Evolutionary conservation across 1,140 invertebrate species (phyloP).

Genomic region (Oncopeltus fasciatus): DNA sequence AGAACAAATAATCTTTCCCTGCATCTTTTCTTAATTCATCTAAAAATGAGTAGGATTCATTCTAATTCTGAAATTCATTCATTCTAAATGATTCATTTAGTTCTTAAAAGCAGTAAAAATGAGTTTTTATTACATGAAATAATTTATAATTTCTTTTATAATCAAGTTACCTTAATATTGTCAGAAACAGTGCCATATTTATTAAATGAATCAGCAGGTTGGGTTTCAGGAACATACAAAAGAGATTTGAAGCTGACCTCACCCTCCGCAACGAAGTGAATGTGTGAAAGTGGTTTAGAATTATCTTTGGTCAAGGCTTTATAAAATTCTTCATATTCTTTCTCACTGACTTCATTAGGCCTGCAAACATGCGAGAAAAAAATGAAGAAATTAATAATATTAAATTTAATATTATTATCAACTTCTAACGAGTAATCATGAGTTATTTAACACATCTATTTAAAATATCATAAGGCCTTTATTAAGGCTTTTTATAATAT

Average conservation of each 20-base stretch:
- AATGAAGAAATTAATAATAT: background rate
- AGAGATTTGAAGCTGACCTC: slow-evolving; percentile 97
- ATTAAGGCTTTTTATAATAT: no score
- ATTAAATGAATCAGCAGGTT: slow-evolving; percentile 87
- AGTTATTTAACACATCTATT: no score
- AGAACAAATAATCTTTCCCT: no score
- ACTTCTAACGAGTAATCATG: background rate
- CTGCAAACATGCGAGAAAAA: slow-evolving; percentile 28
- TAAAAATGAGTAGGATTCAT: no score
- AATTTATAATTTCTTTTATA: no score
- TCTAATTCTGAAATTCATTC: background rate
- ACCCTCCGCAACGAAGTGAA: slow-evolving; percentile 96
- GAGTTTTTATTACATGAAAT: no score
- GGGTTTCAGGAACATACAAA: slow-evolving; percentile 77
- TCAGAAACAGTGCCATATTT: slow-evolving; percentile 87
- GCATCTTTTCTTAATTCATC: no score
- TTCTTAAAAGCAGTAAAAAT: no score
- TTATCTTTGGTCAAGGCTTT: slow-evolving; percentile 83
- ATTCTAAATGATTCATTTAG: no score
- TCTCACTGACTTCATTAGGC: slow-evolving; percentile 66
- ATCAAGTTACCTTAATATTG: slow-evolving; percentile 86
- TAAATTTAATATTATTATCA: background rate
- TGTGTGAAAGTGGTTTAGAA: slow-evolving; percentile 70
- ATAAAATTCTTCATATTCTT: slow-evolving; percentile 90
- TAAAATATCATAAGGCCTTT: no score